Evolutionary conservation across 2,113 vertebrate species (phyloP).

Genomic region (Misgurnus anguillicaudatus): DNA sequence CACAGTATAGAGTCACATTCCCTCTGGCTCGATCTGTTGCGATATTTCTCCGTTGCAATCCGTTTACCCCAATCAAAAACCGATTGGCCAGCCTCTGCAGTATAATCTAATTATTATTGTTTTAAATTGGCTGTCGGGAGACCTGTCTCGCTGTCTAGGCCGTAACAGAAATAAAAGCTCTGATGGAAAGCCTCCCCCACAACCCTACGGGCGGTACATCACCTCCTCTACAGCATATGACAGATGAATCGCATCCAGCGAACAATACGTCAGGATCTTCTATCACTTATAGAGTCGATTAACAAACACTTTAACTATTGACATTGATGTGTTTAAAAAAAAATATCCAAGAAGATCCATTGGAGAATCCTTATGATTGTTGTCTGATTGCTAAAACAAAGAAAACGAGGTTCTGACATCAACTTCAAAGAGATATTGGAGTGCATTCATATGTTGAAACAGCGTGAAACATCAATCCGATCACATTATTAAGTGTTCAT

Average conservation of each 20-base stretch:
- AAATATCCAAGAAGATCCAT: no score
- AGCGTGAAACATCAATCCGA: no score
- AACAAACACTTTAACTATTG: slow-evolving; percentile 21
- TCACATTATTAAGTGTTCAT: no score
- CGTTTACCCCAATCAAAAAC: slow-evolving; percentile 20
- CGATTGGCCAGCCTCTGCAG: slow-evolving; percentile 14
- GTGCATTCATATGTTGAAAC: no score
- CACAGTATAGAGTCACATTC: slow-evolving; percentile 6
- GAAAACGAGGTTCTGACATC: no score
- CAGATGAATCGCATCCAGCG: slow-evolving; percentile 14
- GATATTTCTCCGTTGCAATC: not conserved
- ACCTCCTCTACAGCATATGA: slow-evolving; percentile 19
- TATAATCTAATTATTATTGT: slow-evolving; percentile 16
- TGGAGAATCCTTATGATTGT: no score
- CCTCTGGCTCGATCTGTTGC: not conserved
- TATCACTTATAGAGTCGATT: slow-evolving; percentile 14
- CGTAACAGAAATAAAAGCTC: slow-evolving; percentile 28
- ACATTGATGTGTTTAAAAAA: not conserved
- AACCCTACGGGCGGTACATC: not conserved
- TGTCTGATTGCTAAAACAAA: no score
- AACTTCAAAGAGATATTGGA: no score
- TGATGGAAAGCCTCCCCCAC: not conserved
- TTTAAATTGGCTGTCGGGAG: slow-evolving; percentile 21
- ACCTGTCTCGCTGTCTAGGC: slow-evolving; percentile 3
- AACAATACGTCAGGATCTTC: slow-evolving; percentile 30